phyloP scores from a whole-genome alignment of 35 echinoderm and acorn worm genomes.

The Lytechinus variegatus region DNA sequence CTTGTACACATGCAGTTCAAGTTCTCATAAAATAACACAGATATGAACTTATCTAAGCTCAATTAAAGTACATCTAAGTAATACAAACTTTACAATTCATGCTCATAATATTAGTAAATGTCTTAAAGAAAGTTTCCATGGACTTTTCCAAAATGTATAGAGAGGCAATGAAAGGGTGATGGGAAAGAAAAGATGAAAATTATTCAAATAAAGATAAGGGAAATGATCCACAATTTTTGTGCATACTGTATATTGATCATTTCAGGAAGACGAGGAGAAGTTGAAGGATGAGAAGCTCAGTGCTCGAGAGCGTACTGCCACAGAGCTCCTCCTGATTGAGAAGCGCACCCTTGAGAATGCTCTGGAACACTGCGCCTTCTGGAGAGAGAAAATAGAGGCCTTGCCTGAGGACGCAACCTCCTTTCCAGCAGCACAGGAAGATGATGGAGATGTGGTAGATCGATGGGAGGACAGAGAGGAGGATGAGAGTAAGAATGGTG shows the following conservation, averaged over 20 bases:
- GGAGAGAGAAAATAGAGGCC: constrained; percentile 58
- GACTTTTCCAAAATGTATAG: background rate
- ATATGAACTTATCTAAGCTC: too few relatives aligned
- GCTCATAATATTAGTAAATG: background rate
- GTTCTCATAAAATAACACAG: too few relatives aligned
- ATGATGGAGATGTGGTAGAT: constrained; percentile 53
- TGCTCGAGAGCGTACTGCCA: constrained; percentile 58
- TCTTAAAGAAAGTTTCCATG: background rate
- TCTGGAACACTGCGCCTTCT: constrained; percentile 57
- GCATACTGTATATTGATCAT: background rate
- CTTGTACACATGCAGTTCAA: too few relatives aligned
- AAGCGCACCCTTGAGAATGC: constrained; percentile 78
- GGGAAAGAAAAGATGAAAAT: background rate
- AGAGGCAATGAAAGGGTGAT: background rate
- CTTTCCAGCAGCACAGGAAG: constrained; percentile 38
- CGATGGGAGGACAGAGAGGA: constrained; percentile 63
- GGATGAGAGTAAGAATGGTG: background rate
- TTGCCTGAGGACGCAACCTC: constrained; percentile 62
- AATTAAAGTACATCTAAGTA: background rate
- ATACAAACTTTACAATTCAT: background rate
- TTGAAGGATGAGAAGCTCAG: constrained; percentile 53
- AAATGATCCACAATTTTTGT: background rate
- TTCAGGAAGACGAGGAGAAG: constrained; percentile 67
- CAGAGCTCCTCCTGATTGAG: constrained; percentile 68
- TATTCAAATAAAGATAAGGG: background rate